Evolutionary conservation across 2,888 invertebrate genomes (phyloP).

Genomic region (Acrobasis suavella): DNA sequence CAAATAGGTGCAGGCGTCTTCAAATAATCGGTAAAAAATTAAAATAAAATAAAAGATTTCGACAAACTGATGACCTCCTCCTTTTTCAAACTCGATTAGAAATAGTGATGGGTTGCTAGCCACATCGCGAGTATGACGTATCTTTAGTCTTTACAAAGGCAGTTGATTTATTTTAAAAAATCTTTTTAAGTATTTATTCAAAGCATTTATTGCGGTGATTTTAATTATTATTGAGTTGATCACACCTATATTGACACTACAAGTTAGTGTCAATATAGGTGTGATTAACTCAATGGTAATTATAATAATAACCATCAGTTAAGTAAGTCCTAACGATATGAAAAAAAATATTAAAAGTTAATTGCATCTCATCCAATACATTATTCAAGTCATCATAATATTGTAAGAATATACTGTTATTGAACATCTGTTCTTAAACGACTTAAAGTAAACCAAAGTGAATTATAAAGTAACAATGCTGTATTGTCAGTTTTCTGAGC

Average conservation of each 20-base stretch:
- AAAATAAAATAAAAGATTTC: no score
- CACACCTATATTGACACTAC: not conserved
- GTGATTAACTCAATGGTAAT: not conserved
- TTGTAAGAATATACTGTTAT: slow-evolving; percentile 41
- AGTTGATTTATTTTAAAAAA: not conserved
- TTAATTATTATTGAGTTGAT: not conserved
- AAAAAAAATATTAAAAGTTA: not conserved
- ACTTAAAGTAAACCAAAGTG: slow-evolving; percentile 47
- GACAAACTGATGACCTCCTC: no score
- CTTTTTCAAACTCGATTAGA: no score
- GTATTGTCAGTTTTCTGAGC: slow-evolving; percentile 49
- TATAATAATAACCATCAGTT: not conserved
- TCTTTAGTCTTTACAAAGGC: not conserved
- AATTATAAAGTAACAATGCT: slow-evolving; percentile 46
- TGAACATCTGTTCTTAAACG: slow-evolving; percentile 55
- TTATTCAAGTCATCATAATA: slow-evolving; percentile 39
- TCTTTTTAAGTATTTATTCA: not conserved
- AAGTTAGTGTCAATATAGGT: not conserved
- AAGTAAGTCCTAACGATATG: not conserved
- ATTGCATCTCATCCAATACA: slow-evolving; percentile 26
- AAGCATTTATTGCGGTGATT: not conserved
- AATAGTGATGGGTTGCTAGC: no score
- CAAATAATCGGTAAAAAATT: no score
- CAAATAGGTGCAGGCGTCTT: no score
- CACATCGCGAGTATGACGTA: not conserved